Base-by-base conservation (phyloP, 1,140 invertebrate genomes). In the Ectropis grisescens region DNA sequence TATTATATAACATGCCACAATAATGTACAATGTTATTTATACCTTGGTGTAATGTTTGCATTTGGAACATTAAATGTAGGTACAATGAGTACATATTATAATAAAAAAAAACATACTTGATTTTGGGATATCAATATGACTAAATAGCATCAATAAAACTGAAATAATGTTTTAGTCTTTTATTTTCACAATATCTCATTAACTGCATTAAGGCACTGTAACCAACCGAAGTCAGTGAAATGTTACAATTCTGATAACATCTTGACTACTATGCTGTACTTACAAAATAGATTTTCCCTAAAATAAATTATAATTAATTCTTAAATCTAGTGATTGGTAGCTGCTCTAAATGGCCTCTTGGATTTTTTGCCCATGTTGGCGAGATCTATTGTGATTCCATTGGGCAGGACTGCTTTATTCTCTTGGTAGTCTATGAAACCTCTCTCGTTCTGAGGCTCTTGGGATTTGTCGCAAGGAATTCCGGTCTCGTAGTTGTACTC, bases 401-500 rank as follows among this genome's bases (percentile, higher is more conserved):
- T 89, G 19, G 89, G 88, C 26, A 90, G 64, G 1, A 90, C 87
- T 19, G 88, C 84, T 51, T 87, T 87, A 54, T 90, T 90, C 57
- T 88, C 88, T 64, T 89, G 85, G 41, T 90, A 91, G 62, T 90
- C 89, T 23, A 90, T 84, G 50, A 89, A 90, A 13, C 88, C 84
- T 34, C 88, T 85, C 37, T 85, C 81, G 29, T 87, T 82, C 34
- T 84, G 78, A 14, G 88, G 67, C 11, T 88, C 82, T 37, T 87
- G 86, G 35, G 86, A 76, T 42, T 85, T 86, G 65, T 86, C 87
- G 48, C 90, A 91, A 22, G 79, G 85, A 30, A 90, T 89, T 9
- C 90, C 89, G 23, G 87, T 90, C 47, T 89, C 88, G 53, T 91
- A 91, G 33, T 86, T 87, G 57, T 90, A 91, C 53, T 91, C 90